phyloP scores from a whole-genome alignment of 2,113 vertebrate genomes.

The Triplophysa tibetana region DNA sequence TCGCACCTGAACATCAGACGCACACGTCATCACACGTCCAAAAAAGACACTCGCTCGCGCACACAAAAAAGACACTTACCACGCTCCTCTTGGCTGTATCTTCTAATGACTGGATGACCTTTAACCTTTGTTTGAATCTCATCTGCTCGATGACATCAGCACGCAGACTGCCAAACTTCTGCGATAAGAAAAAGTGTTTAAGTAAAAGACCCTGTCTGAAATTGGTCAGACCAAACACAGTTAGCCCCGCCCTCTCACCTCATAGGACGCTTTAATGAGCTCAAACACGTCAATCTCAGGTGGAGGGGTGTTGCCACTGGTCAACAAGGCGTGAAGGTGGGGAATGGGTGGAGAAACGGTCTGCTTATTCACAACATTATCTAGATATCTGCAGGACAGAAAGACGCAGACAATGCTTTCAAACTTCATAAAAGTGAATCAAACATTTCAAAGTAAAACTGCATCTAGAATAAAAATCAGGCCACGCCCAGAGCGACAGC shows the following conservation, averaged over 20 bases:
- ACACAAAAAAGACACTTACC: constrained; percentile 72
- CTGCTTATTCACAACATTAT: constrained; percentile 92
- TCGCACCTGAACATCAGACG: constrained; percentile 78
- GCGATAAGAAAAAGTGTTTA: constrained; percentile 39
- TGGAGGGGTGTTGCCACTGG: constrained; percentile 84
- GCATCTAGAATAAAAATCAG: too few relatives aligned
- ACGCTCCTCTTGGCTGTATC: constrained; percentile 96
- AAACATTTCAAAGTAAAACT: too few relatives aligned
- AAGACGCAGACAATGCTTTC: not conserved
- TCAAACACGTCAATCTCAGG: constrained; percentile 89
- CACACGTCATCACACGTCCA: not conserved
- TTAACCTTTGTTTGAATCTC: constrained; percentile 96
- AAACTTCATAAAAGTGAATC: not conserved
- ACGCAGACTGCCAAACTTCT: constrained; percentile 90
- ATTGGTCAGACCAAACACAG: not conserved
- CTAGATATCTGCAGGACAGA: constrained; percentile 81
- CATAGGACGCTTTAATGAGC: constrained; percentile 90
- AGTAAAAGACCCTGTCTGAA: too few relatives aligned
- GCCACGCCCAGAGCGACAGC: not conserved
- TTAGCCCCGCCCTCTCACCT: constrained; percentile 72
- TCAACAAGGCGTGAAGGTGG: constrained; percentile 88
- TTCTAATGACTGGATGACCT: constrained; percentile 96
- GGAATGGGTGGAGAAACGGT: constrained; percentile 86
- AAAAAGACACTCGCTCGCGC: not conserved
- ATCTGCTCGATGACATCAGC: constrained; percentile 95